A percentile compares a stretch with the other conserved stretches of the same genome.
Evolutionary conservation across 2,888 invertebrate species (phyloP).

Genomic region (Elegia similella): DNA sequence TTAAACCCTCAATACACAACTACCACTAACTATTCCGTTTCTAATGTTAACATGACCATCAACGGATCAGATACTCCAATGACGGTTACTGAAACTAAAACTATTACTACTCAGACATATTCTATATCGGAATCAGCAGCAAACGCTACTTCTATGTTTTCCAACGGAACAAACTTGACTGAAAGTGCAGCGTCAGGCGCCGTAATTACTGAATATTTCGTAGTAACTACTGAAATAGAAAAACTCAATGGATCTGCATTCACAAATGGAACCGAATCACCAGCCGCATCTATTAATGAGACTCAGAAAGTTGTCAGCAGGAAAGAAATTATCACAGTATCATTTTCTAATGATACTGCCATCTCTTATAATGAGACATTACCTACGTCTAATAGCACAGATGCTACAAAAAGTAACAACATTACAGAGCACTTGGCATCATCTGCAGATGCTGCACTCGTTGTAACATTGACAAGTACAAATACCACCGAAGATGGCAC

Average conservation of each 20-base stretch:
- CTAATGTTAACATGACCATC: background rate
- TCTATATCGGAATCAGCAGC: conserved; percentile 2
- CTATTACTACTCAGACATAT: conserved; percentile 3
- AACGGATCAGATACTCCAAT: conserved; percentile 2
- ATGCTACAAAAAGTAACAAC: background rate
- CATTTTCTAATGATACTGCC: background rate
- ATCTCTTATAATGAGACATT: background rate
- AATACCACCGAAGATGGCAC: background rate
- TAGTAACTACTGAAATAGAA: background rate
- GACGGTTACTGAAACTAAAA: background rate
- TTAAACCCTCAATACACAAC: background rate
- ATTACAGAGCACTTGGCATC: background rate
- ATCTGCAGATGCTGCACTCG: background rate
- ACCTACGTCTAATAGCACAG: background rate
- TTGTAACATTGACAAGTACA: background rate
- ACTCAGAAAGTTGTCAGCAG: background rate
- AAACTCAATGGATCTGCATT: background rate
- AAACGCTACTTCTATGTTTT: background rate
- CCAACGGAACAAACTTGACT: background rate
- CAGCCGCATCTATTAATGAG: background rate
- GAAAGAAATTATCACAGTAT: background rate
- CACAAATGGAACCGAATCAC: background rate
- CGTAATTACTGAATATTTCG: background rate
- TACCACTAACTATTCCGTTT: background rate
- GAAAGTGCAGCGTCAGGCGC: background rate